A percentile compares a stretch with the other conserved stretches of the same genome.
Evolutionary conservation across 1,140 invertebrate genomes (phyloP).

Genomic region (Drosophila funebris): DNA sequence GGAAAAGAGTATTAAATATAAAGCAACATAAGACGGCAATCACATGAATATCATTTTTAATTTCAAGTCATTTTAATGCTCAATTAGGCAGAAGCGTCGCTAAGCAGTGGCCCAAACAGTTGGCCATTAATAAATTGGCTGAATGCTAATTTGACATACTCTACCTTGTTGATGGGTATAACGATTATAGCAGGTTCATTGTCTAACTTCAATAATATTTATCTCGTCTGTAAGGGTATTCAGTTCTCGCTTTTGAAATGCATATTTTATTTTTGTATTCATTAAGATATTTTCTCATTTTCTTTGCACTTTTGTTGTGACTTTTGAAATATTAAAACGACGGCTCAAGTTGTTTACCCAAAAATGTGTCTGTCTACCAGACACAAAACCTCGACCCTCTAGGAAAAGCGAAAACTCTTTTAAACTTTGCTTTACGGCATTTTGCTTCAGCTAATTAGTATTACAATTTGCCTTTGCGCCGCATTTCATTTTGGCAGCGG

Average conservation of each 20-base stretch:
- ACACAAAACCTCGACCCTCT: constrained; percentile 2
- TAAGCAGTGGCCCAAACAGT: constrained; percentile 10
- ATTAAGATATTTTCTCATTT: constrained; percentile 34
- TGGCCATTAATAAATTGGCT: constrained; percentile 23
- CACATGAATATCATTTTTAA: constrained; percentile 25
- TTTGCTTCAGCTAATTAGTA: constrained; percentile 76
- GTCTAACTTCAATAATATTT: neutral
- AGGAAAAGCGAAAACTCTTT: constrained; percentile 52
- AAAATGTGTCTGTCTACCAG: constrained; percentile 48
- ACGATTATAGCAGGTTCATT: neutral
- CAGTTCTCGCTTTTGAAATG: constrained; percentile 27
- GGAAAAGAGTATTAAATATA: neutral
- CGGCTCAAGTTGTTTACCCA: constrained; percentile 78
- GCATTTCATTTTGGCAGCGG: constrained; percentile 45
- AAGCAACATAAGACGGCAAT: neutral
- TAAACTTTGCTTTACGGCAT: constrained; percentile 58
- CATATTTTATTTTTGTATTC: neutral
- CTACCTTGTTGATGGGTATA: neutral
- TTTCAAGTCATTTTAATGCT: constrained; percentile 33
- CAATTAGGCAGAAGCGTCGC: constrained; percentile 26
- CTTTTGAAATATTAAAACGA: constrained; percentile 77
- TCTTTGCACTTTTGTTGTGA: constrained; percentile 67
- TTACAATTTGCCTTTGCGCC: constrained; percentile 74
- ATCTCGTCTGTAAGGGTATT: constrained; percentile 25
- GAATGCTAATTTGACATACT: constrained; percentile 23